phyloP scores from a whole-genome alignment of 2,113 vertebrate genomes.

The Ctenomys sociabilis region DNA sequence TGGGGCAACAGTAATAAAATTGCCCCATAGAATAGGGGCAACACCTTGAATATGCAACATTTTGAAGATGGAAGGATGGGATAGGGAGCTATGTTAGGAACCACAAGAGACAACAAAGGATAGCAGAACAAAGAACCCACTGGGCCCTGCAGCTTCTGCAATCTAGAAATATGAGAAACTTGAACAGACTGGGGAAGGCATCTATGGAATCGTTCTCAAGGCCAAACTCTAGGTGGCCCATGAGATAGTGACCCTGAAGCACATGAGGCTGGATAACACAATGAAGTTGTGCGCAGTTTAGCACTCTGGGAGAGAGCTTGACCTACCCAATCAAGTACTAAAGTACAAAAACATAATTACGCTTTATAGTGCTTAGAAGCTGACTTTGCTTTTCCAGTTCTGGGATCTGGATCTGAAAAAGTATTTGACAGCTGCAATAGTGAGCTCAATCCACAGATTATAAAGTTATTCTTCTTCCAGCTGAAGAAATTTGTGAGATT shows the following conservation, averaged over 20 bases:
- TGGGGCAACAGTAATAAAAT: neutral
- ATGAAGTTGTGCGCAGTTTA: constrained; percentile 94
- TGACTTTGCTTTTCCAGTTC: constrained; percentile 97
- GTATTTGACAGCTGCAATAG: constrained; percentile 98
- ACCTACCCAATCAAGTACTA: constrained; percentile 94
- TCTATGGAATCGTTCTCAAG: constrained; percentile 97
- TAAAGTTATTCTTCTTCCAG: constrained; percentile 99
- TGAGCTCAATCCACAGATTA: constrained; percentile 95
- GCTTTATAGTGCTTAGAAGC: constrained; percentile 98
- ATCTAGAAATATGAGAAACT: neutral
- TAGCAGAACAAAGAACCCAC: neutral
- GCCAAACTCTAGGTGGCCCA: constrained; percentile 97
- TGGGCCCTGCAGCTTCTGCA: neutral
- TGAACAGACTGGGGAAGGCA: constrained; percentile 84
- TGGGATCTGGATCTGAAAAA: constrained; percentile 99
- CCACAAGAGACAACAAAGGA: neutral
- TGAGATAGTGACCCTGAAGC: constrained; percentile 96
- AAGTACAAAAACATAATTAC: constrained; percentile 98
- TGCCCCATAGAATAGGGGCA: neutral
- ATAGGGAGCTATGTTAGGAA: neutral
- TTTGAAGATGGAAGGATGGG: neutral
- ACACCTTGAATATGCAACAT: neutral
- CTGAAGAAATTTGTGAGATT: constrained; percentile 96
- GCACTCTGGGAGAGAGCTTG: constrained; percentile 97
- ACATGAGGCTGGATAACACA: constrained; percentile 94